These are phyloP conservation scores for Neotoma lepida DNA, from an alignment of 2,113 vertebrate species.

Conservation along the genomic window DNA sequence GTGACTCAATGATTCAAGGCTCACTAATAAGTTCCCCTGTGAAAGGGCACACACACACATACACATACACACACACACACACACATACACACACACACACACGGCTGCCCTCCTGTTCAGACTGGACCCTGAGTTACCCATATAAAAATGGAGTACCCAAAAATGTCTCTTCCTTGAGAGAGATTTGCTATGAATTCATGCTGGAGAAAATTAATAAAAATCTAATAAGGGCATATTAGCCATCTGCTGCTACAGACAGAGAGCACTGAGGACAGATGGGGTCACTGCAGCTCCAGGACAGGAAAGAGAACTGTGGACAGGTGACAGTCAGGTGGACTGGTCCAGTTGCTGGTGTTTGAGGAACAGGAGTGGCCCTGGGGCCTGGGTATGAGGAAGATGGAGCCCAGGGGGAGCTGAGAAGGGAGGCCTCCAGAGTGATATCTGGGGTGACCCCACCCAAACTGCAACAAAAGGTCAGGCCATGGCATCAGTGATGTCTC, in stretches of 20 bases:
- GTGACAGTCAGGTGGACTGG: neutral
- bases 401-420: neutral
- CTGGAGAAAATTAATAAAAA: neutral
- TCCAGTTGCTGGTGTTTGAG: neutral
- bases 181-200: neutral
- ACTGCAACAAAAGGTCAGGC: neutral
- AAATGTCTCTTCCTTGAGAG: neutral
- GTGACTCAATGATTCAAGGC: neutral
- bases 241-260: neutral
- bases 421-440: neutral
- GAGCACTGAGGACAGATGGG: too few species aligned
- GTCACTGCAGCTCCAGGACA: neutral
- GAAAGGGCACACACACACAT: too few species aligned
- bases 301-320: neutral
- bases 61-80: neutral
- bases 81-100: neutral
- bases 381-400: neutral
- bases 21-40: neutral
- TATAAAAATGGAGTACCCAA: neutral
- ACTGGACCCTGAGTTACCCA: neutral
- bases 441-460: neutral
- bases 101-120: neutral
- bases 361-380: neutral
- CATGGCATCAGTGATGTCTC: neutral
- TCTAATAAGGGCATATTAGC: neutral